phyloP scores from a whole-genome alignment of 2,888 invertebrate species.

The Caenorhabditis wallacei region DNA sequence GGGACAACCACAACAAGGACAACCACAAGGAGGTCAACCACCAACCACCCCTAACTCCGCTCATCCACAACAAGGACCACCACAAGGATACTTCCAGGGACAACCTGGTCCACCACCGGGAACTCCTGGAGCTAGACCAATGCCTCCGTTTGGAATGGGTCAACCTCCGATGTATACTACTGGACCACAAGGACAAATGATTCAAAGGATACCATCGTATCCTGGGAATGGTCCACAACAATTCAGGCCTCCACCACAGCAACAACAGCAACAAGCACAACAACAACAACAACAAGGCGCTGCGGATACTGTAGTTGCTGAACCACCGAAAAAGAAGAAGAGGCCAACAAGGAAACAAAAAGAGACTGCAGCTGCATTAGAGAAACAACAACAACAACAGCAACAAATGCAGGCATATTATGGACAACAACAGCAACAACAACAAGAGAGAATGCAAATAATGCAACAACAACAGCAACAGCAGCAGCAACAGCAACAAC shows the following conservation, averaged over 20 bases:
- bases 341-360: conserved; percentile 71
- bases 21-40: conserved; percentile 17
- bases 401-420: conserved; percentile 55
- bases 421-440: conserved; percentile 50
- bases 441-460: conserved; percentile 51
- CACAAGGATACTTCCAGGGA: conserved; percentile 34
- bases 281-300: conserved; percentile 7
- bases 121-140: conserved; percentile 53
- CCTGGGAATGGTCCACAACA: conserved; percentile 44
- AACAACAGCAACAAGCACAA: conserved; percentile 17
- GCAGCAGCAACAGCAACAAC: conserved; percentile 54
- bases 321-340: conserved; percentile 71
- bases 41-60: conserved; percentile 50
- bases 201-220: conserved; percentile 59
- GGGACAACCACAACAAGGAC: conserved; percentile 38
- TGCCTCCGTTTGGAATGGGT: conserved; percentile 46
- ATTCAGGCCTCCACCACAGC: conserved; percentile 30
- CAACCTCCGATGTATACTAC: conserved; percentile 51
- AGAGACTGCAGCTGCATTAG: conserved; percentile 60
- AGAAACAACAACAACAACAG: conserved; percentile 52
- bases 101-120: conserved; percentile 41
- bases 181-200: conserved; percentile 47
- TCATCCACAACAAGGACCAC: conserved; percentile 5
- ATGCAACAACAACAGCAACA: conserved; percentile 61
- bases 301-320: conserved; percentile 19